phyloP scores from a whole-genome alignment of 2,888 invertebrate genomes.

The Opisthograptis luteolata region DNA sequence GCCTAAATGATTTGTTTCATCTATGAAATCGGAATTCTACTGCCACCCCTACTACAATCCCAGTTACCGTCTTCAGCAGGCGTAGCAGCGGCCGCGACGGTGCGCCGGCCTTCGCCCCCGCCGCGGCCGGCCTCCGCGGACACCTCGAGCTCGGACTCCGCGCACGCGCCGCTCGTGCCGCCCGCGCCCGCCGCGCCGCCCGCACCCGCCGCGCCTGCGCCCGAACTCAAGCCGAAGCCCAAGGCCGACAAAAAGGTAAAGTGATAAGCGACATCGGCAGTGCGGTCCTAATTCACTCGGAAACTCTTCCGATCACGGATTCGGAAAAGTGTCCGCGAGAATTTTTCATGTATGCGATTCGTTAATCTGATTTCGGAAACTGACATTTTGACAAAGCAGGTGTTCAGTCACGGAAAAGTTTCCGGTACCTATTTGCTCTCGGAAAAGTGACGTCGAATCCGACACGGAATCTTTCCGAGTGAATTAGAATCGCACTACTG shows the following conservation, averaged over 20 bases:
- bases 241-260: slow-evolving; percentile 14
- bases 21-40: neutral
- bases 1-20: neutral
- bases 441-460: too few relatives aligned
- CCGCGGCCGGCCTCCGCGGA: slow-evolving; percentile 81
- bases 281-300: too few relatives aligned
- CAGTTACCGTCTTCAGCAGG: slow-evolving; percentile 32
- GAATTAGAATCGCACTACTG: too few relatives aligned
- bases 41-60: neutral
- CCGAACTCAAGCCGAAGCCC: slow-evolving; percentile 27
- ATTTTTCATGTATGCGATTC: too few relatives aligned
- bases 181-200: slow-evolving; percentile 38
- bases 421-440: too few relatives aligned
- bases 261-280: too few relatives aligned
- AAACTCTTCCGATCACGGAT: too few relatives aligned
- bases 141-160: slow-evolving; percentile 82
- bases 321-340: too few relatives aligned
- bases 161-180: slow-evolving; percentile 70
- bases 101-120: slow-evolving; percentile 69
- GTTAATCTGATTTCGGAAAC: too few relatives aligned
- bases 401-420: too few relatives aligned
- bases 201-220: slow-evolving; percentile 39
- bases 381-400: too few relatives aligned
- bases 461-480: too few relatives aligned
- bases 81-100: slow-evolving; percentile 39